Evolutionary conservation across 2,797 vertebrate genomes (phyloP), one percentile per base, ranked within the genome.

Genomic region (Podargus strigoides): DNA sequence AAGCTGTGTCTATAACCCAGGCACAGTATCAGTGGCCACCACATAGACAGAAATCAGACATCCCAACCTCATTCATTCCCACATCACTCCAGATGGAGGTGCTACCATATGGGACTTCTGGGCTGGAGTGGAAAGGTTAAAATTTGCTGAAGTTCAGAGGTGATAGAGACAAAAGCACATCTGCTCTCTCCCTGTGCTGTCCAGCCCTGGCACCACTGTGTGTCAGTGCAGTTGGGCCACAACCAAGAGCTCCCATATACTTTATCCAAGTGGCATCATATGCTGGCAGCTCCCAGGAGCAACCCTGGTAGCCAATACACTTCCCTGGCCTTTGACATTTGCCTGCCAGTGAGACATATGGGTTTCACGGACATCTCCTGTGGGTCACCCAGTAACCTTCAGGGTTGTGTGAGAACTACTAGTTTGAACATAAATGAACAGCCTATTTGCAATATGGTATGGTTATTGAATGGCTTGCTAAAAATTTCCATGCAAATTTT

Each of bases 271-370:
- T 10, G 37, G 7, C 27, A n/a, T n/a, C 22, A 11, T 8, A 26
- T 14, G 10, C 39, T 63, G 27, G 20, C 10, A 79, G 37, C 16
- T 22, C 49, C 13, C 36, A 47, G 44, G 11, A 80, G 9, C 18
- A 67, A 8, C 14, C 3, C 15, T 44, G 30, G 27, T 16, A 63
- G 12, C 4, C 1, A 3, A 22, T 12, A 22, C 16, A 41, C 13
- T 46, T 59, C 23, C 37, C 28, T 18, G 27, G 21, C 30, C 34
- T 59, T 83, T 85, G 52, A 10, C 15, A 2, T 46, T 60, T 30
- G 17, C 21, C 24, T 47, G 42, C 9, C 0, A 0, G 4, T 39
- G 64, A 69, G 23, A 53, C 10, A 46, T 0, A 6, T n/a, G 7
- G 8, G 3, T 7, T 60, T 24, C 18, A 36, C 30, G 6, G 8